These are phyloP conservation scores for Arenaria interpres DNA, from an alignment of 2,113 vertebrate genomes.

Conservation along the genomic window DNA sequence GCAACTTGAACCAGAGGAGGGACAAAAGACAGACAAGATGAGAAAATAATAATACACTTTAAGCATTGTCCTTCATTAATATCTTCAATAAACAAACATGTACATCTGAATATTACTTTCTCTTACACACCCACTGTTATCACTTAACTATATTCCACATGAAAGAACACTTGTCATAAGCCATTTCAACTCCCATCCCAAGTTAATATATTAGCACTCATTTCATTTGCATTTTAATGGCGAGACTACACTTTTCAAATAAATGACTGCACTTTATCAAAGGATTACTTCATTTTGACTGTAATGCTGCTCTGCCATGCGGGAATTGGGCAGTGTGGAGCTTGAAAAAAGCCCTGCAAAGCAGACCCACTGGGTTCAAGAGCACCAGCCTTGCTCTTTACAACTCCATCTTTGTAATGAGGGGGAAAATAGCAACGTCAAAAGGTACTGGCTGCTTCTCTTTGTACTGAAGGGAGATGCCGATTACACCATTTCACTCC, in stretches of 20 bases:
- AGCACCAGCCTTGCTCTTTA: background rate
- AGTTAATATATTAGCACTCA: constrained; percentile 71
- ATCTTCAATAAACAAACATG: constrained; percentile 64
- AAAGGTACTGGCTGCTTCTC: background rate
- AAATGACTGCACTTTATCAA: constrained; percentile 70
- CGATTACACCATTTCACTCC: background rate
- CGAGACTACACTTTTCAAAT: constrained; percentile 61
- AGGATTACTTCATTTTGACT: constrained; percentile 68
- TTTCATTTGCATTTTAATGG: constrained; percentile 79
- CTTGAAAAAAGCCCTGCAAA: background rate
- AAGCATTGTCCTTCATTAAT: constrained; percentile 52
- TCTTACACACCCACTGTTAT: constrained; percentile 30
- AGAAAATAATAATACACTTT: constrained; percentile 10
- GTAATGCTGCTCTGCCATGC: background rate
- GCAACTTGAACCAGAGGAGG: background rate
- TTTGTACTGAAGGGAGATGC: background rate
- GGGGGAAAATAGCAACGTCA: background rate
- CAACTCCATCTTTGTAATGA: background rate
- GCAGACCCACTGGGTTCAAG: background rate
- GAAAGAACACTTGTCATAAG: constrained; percentile 69
- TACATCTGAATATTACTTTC: background rate
- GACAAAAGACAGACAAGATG: constrained; percentile 37
- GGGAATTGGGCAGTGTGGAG: background rate
- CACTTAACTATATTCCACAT: constrained; percentile 67
- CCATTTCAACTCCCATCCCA: constrained; percentile 53